Evolutionary conservation across 2,888 invertebrate species (phyloP), one percentile per base, ranked within the genome.

Genomic region (Oscheius sp.): DNA sequence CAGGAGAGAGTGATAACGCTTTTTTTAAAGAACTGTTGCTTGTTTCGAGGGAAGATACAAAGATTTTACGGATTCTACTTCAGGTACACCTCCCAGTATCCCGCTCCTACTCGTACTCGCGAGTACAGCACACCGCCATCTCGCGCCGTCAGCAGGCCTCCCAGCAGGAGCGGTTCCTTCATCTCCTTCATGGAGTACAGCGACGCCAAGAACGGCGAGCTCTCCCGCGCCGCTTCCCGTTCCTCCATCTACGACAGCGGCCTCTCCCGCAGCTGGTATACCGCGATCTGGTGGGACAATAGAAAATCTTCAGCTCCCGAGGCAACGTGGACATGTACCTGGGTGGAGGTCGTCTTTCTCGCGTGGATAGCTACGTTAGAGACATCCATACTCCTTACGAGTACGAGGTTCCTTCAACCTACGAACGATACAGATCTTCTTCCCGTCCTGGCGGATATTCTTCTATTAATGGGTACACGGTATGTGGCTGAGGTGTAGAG

Each of bases 41-140:
- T 21, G n/a, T 9, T 68, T 53, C 21, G 5, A 33, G 13, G 10
- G 35, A 2, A 65, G 29, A n/a, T 53, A 53, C 47, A 13, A 42
- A 21, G 29, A 32, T 29, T 13, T 37, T 9, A 11, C 53, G 7
- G 3, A 7, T 42, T 42, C 42, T 42, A 7, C 53, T 70, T 66
- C 37, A 82, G 82, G 75, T 82, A 82, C 60, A 76, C 77, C 10
- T 82, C 82, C 11, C 82, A 82, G 71, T 80, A 77, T 72, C 86
- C 87, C 63, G 85, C 88, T 0, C 87, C 88, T 70, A 78, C 85
- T 33, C 86, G 87, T 50, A 79, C 84, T 47, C 87, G 88, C 72
- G 88, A 88, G 55, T 88, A 88, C 79, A 85, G 85, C 21, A 86
- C 88, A 10, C 88, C 88, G 63, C 87, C 86, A 73, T 83, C 84